Base-by-base conservation (phyloP, 2,113 vertebrate species). In the Calidris pygmaea region DNA sequence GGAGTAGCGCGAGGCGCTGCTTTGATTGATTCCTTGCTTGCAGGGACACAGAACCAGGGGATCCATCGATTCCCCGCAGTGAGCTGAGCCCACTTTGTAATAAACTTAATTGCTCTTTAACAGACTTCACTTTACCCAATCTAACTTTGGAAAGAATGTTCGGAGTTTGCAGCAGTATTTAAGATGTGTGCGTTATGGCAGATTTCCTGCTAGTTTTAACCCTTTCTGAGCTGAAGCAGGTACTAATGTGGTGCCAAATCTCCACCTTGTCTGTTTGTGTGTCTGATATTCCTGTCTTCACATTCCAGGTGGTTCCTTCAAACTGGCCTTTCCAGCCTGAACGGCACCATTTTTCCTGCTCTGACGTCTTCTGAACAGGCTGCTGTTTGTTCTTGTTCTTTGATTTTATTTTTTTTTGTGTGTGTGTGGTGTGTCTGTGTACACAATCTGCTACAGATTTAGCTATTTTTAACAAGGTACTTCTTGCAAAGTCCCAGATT, bases 11-110 rank as follows among this genome's bases (percentile, higher is more conserved):
- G 30, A 96, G 88, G 93, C 70, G 10, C 83, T 91, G 21, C 80
- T 88, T 75, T 93, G 96, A 97, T 97, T 93, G 97, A 96, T 98
- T 92, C 10, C 34, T 92, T 68, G 70, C 95, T 96, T 95, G 95
- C 94, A 89, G 97, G 23, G 87, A 90, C 59, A 35, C 73, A 23
- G 34, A 50, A 68, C 85, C 50, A 55, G 94, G 81, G 85, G 86
- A 72, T 90, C 84, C 87, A 97, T 98, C 1, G 78, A 89, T 97
- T 90, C 39, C 68, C 87, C 9, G 3, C 86, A 73, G 95, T 88
- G 84, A 68, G 85, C 96, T 90, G 92, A 88, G 89, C 92, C 95
- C 84, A 20, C 52, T 76, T 91, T 92, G 93, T 93, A 96, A 95
- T 75, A 35, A 6, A 35, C 66, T 97, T 97, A 96, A 96, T 97